These are phyloP conservation scores for Malurus leucopterus DNA, from an alignment of 2,797 vertebrate species.

Conservation along the genomic window DNA sequence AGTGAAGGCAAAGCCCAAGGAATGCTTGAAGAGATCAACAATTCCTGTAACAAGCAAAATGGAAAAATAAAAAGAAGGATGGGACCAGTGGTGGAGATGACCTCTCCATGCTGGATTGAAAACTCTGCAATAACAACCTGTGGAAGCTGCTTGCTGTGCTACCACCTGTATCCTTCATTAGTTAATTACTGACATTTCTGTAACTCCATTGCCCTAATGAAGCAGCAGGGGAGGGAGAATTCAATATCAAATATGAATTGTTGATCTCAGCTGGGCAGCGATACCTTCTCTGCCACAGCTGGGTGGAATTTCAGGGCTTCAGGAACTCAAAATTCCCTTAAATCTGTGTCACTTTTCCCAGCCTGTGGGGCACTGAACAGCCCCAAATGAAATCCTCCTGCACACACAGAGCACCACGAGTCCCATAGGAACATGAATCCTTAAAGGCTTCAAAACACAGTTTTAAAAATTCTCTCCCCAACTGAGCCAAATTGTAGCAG, in stretches of 20 bases:
- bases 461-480: neutral
- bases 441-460: neutral
- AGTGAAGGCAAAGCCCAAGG: neutral
- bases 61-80: neutral
- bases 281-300: neutral
- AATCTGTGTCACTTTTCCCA: fast-evolving
- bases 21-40: neutral
- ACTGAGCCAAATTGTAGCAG: neutral
- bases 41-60: neutral
- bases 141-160: neutral
- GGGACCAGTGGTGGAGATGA: neutral
- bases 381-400: neutral
- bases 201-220: neutral
- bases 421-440: neutral
- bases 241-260: neutral
- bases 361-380: fast-evolving
- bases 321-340: neutral
- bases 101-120: neutral
- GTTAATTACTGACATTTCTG: neutral
- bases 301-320: neutral
- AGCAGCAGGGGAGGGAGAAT: neutral
- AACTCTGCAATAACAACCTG: neutral
- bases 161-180: neutral
- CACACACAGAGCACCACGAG: neutral
- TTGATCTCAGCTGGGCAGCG: neutral